Conservation (phyloP, 2,113 vertebrate genomes). For the Gobio gobio region DNA sequence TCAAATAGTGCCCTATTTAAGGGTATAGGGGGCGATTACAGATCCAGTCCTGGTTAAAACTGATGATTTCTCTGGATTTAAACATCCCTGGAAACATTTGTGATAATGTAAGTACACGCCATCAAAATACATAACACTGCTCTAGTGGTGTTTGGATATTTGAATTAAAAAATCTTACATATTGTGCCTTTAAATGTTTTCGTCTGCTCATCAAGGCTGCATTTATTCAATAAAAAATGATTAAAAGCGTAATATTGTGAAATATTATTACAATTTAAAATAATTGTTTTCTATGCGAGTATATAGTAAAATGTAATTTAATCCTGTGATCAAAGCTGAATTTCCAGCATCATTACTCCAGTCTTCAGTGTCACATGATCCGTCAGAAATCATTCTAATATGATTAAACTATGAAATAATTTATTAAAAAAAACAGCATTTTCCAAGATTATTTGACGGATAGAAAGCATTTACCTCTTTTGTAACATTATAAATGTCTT, state of each 20-base stretch:
- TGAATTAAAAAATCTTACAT: too few relatives aligned
- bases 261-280: background rate
- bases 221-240: background rate
- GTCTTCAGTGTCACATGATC: background rate
- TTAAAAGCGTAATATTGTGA: background rate
- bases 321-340: background rate
- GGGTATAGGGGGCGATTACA: too few relatives aligned
- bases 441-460: background rate
- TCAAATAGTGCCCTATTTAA: too few relatives aligned
- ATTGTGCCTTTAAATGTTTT: too few relatives aligned
- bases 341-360: background rate
- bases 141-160: too few relatives aligned
- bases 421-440: background rate
- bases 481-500: background rate
- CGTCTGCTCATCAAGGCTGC: background rate
- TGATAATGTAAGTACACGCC: too few relatives aligned
- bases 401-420: too few relatives aligned
- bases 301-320: background rate
- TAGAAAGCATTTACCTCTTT: background rate
- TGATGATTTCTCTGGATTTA: too few relatives aligned
- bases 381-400: background rate
- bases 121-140: too few relatives aligned
- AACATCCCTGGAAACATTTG: too few relatives aligned
- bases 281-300: background rate
- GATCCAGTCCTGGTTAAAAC: too few relatives aligned